phyloP scores from a whole-genome alignment of 1,140 invertebrate genomes.

The Drosophila funebris region DNA sequence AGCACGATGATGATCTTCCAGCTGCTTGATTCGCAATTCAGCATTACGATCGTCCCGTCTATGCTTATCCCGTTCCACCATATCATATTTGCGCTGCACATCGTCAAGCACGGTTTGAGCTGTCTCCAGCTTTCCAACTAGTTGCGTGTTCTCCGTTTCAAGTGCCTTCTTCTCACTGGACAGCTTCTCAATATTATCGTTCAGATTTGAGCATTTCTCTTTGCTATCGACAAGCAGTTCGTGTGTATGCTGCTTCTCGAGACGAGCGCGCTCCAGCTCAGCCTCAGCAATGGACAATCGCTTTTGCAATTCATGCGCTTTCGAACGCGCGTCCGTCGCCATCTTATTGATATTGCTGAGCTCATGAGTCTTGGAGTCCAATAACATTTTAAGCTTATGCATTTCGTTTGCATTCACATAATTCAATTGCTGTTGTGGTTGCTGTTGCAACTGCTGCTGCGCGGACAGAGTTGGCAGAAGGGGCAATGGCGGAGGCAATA shows the following conservation, averaged over 20 bases:
- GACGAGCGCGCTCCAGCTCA: slow-evolving; percentile 84
- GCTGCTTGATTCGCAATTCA: slow-evolving; percentile 64
- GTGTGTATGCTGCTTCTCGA: slow-evolving; percentile 85
- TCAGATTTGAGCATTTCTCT: slow-evolving; percentile 71
- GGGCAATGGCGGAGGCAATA: slow-evolving; percentile 30
- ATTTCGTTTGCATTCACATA: slow-evolving; percentile 43
- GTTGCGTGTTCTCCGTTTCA: slow-evolving; percentile 62
- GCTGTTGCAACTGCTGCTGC: slow-evolving; percentile 2
- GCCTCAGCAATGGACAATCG: slow-evolving; percentile 84
- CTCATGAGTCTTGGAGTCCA: slow-evolving; percentile 66
- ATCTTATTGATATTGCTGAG: slow-evolving; percentile 56
- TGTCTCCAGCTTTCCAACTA: slow-evolving; percentile 67
- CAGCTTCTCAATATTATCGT: slow-evolving; percentile 68
- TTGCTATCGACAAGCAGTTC: slow-evolving; percentile 84
- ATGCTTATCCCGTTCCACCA: slow-evolving; percentile 66
- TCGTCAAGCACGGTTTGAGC: slow-evolving; percentile 63
- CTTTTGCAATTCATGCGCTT: slow-evolving; percentile 83
- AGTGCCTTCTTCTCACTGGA: slow-evolving; percentile 66
- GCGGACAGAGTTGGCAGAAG: neutral
- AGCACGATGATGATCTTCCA: slow-evolving; percentile 71
- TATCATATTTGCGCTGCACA: slow-evolving; percentile 71
- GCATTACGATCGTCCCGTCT: slow-evolving; percentile 60
- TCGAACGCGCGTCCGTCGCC: slow-evolving; percentile 50
- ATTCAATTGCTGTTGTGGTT: slow-evolving; percentile 8
- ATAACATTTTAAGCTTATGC: slow-evolving; percentile 62